Evolutionary conservation across 2,888 invertebrate genomes (phyloP), one percentile per base, ranked within the genome.

Genomic region (Leptinotarsa tumamoca): DNA sequence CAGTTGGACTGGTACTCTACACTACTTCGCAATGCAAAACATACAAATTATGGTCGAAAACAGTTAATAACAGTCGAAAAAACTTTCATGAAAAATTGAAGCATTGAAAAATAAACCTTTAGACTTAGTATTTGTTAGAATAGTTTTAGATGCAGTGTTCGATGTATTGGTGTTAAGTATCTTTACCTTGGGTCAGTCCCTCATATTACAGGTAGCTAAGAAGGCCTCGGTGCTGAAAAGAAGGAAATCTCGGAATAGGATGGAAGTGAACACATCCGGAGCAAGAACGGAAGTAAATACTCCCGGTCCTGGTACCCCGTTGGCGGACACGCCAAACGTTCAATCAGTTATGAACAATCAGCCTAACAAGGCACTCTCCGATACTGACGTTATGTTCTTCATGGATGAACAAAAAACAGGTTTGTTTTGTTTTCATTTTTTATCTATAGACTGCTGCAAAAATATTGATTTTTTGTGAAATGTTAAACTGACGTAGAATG

Each of bases 191-290:
- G 90, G 90, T 91, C 91, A 92, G 92, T 92, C 92, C 90, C 90
- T 92, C 87, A 92, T 92, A 90, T 91, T 91, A 85, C 92, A 93
- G 92, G 93, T 93, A 84, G 93, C 93, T 78, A 93, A 94, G 87
- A 92, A 93, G 85, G 94, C 94, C 79, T 94, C 93, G 83, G 93
- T 94, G 80, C 90, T 94, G 82, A 93, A 93, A 86, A 89, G 94
- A 78, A 89, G 94, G 77, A 93, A 93, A 87, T 93, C 93, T 71
- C 89, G 92, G 83, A 92, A 92, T 83, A 90, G 92, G 81, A 92
- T 93, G 92, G 93, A 93, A 80, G 74, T 73, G 10, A 76, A 75
- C 58, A 74, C 75, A 14, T 82, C 87, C 68, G 85, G 85, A 75
- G 84, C 79, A 13, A 84, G 77, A 81, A 84, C 78, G 10, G 78